Percentiles rank a stretch among this genome's conserved stretches.
These are phyloP conservation scores for Pontoporia blainvillei DNA, from an alignment of 2,113 vertebrate genomes.

Conservation along the genomic window DNA sequence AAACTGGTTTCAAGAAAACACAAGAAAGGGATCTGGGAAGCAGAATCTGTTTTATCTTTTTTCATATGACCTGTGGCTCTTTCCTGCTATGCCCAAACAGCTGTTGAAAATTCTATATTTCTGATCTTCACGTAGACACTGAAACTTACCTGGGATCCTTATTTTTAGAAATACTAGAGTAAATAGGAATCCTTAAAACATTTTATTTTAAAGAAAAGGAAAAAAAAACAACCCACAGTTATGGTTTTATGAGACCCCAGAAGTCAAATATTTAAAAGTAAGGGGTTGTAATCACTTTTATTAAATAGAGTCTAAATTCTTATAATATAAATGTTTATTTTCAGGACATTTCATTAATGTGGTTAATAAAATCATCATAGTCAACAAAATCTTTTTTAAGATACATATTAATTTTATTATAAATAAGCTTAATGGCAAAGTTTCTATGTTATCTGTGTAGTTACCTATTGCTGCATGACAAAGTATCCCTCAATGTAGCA, in stretches of 20 bases:
- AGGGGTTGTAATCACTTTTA: neutral
- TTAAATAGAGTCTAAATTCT: neutral
- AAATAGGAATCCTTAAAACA: neutral
- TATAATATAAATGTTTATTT: neutral
- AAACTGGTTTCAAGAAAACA: neutral
- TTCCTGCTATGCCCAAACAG: neutral
- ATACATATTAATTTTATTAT: neutral
- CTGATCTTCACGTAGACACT: neutral
- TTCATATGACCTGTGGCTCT: neutral
- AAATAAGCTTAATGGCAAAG: neutral
- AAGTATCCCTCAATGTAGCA: neutral
- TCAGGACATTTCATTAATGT: neutral
- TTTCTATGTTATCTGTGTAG: neutral
- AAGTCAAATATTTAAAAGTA: neutral
- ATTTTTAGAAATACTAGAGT: slow-evolving; percentile 34
- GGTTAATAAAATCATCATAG: neutral
- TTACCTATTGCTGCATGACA: neutral
- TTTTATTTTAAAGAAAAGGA: neutral
- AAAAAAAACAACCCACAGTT: neutral
- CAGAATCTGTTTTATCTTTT: slow-evolving; percentile 21
- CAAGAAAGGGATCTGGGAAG: neutral
- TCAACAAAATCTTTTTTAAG: neutral
- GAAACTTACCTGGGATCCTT: neutral
- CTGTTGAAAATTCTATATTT: slow-evolving; percentile 20
- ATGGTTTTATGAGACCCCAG: neutral